These are phyloP conservation scores for Nymphalis urticae DNA, from an alignment of 2,888 invertebrate genomes.

Conservation along the genomic window DNA sequence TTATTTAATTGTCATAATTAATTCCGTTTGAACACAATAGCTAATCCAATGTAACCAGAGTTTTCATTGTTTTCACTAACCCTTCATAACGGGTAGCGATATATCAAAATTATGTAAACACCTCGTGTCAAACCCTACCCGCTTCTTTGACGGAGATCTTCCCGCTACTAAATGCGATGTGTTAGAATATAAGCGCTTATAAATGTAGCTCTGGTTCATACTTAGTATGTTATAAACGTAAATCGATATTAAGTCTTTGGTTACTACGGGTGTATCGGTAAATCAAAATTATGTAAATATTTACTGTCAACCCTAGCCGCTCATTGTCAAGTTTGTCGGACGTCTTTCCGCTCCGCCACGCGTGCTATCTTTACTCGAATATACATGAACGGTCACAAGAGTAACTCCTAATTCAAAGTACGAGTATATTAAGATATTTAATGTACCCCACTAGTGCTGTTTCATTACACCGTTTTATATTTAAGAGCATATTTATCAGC, in stretches of 20 bases:
- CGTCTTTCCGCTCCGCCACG: conserved; percentile 12
- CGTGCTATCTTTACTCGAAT: conserved; percentile 38
- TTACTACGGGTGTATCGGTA: conserved; percentile 16
- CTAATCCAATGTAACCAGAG: conserved; percentile 4
- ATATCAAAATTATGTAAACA: conserved; percentile 15
- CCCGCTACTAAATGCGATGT: conserved; percentile 8
- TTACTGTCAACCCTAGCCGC: conserved; percentile 38
- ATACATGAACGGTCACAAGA: conserved; percentile 13
- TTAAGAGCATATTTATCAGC: neutral
- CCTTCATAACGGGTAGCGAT: conserved; percentile 7
- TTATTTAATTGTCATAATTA: neutral
- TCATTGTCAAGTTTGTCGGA: conserved; percentile 15
- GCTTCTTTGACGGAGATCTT: conserved; percentile 14
- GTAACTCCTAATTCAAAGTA: conserved; percentile 4
- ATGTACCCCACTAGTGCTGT: no score
- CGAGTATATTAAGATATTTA: neutral
- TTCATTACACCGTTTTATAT: neutral
- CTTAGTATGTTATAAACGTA: conserved; percentile 11
- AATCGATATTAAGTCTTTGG: conserved; percentile 10
- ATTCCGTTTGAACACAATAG: neutral
- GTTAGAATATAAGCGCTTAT: conserved; percentile 7
- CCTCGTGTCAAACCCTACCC: conserved; percentile 12
- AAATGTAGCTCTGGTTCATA: conserved; percentile 1
- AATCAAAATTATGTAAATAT: conserved; percentile 46
- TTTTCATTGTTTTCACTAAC: conserved; percentile 10